Conservation (phyloP, 2,888 invertebrate species). For the Chrysolina americana region DNA sequence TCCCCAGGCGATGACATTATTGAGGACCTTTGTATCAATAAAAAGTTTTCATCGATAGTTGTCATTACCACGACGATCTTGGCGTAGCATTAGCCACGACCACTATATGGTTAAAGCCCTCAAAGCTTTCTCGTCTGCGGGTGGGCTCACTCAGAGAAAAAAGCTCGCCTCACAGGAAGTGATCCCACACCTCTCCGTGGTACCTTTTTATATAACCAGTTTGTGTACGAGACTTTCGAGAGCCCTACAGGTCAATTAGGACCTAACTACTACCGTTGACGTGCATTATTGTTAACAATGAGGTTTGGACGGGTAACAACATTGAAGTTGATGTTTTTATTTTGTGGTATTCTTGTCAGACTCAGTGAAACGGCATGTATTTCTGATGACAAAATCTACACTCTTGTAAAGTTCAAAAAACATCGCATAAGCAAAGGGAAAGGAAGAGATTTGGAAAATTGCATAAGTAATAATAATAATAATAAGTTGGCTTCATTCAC, state of each 20-base stretch:
- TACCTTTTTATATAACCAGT: constrained; percentile 42
- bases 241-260: constrained; percentile 5
- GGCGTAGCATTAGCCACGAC: constrained; percentile 8
- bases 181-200: constrained; percentile 41
- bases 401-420: too few species aligned
- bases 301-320: constrained; percentile 26
- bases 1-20: too few species aligned
- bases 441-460: too few species aligned
- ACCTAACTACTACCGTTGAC: constrained; percentile 20
- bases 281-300: background rate
- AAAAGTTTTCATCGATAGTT: background rate
- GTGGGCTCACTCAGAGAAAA: constrained; percentile 42
- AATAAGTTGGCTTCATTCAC: too few species aligned
- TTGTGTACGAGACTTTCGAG: constrained; percentile 17
- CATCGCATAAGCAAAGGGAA: too few species aligned
- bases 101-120: background rate
- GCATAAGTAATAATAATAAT: too few species aligned
- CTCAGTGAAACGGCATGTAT: background rate
- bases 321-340: constrained; percentile 38
- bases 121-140: constrained; percentile 39
- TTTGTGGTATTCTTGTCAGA: background rate
- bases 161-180: constrained; percentile 45
- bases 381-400: too few species aligned
- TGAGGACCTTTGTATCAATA: too few species aligned
- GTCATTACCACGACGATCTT: background rate